phyloP scores from a whole-genome alignment of 2,113 vertebrate species.

The Micronycteris hirsuta region DNA sequence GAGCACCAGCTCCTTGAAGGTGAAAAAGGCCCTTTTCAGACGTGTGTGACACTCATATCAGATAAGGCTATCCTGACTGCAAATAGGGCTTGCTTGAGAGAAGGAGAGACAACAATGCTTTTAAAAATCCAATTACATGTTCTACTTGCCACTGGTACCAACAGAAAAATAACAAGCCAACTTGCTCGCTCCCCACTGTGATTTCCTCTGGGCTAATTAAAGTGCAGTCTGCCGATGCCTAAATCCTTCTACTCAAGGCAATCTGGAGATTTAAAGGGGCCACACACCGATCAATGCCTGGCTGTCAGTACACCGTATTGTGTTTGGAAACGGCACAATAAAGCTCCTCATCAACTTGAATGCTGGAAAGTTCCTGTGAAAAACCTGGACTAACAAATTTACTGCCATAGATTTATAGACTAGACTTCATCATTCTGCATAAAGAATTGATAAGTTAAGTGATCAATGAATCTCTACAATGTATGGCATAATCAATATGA shows the following conservation, averaged over 20 bases:
- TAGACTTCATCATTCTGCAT: slow-evolving; percentile 56
- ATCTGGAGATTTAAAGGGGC: slow-evolving; percentile 65
- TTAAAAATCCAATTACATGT: slow-evolving; percentile 69
- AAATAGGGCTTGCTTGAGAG: slow-evolving; percentile 51
- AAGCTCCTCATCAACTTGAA: neutral
- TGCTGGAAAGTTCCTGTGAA: neutral
- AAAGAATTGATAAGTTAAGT: slow-evolving; percentile 64
- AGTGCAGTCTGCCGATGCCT: slow-evolving; percentile 66
- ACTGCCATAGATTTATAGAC: slow-evolving; percentile 58
- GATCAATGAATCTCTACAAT: slow-evolving; percentile 50
- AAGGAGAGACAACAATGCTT: slow-evolving; percentile 45
- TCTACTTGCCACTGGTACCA: slow-evolving; percentile 75
- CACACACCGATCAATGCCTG: neutral
- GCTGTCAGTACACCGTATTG: neutral
- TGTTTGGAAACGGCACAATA: neutral
- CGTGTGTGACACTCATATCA: slow-evolving; percentile 30
- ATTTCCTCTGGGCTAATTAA: slow-evolving; percentile 80
- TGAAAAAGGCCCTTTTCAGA: neutral
- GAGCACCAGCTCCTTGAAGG: slow-evolving; percentile 14
- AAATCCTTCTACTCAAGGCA: slow-evolving; percentile 31
- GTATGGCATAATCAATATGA: slow-evolving; percentile 42
- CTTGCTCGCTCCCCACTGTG: slow-evolving; percentile 73
- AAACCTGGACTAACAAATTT: slow-evolving; percentile 41
- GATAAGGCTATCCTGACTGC: slow-evolving; percentile 53
- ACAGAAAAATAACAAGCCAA: slow-evolving; percentile 74